Evolutionary conservation across 35 echinoderm and acorn worm genomes (phyloP).

Genomic region (Heliocidaris tuberculata): DNA sequence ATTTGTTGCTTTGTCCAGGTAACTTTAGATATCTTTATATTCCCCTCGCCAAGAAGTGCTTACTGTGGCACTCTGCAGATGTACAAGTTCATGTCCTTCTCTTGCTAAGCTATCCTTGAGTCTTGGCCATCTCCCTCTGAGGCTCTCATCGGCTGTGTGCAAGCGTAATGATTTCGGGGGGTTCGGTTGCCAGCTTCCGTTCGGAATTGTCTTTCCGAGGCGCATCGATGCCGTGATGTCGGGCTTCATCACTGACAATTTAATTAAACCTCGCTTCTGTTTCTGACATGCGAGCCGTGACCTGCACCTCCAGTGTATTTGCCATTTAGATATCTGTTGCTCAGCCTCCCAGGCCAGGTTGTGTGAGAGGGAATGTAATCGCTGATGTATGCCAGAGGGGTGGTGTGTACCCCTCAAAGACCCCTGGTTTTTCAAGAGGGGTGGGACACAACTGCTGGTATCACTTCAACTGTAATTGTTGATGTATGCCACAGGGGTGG

Average conservation of each 20-base stretch:
- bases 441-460: too few relatives aligned
- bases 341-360: not conserved
- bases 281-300: constrained; percentile 25
- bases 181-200: not conserved
- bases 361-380: not conserved
- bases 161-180: not conserved
- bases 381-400: not conserved
- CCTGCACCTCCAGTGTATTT: constrained; percentile 21
- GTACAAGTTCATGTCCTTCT: not conserved
- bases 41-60: too few relatives aligned
- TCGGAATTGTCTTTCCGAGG: not conserved
- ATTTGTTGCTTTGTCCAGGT: too few relatives aligned
- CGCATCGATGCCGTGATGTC: constrained; percentile 3
- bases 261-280: constrained; percentile 35
- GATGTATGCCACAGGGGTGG: not conserved
- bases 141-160: not conserved
- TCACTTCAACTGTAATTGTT: not conserved
- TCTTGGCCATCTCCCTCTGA: too few relatives aligned
- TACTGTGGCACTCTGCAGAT: too few relatives aligned
- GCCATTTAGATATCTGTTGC: not conserved
- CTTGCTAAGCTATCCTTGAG: too few relatives aligned
- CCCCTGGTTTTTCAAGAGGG: not conserved
- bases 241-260: constrained; percentile 40
- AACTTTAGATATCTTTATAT: too few relatives aligned
- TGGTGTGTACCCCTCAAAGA: not conserved